Evolutionary conservation across 1,140 invertebrate genomes (phyloP), one percentile per base, ranked within the genome.

Genomic region (Atta texana): DNA sequence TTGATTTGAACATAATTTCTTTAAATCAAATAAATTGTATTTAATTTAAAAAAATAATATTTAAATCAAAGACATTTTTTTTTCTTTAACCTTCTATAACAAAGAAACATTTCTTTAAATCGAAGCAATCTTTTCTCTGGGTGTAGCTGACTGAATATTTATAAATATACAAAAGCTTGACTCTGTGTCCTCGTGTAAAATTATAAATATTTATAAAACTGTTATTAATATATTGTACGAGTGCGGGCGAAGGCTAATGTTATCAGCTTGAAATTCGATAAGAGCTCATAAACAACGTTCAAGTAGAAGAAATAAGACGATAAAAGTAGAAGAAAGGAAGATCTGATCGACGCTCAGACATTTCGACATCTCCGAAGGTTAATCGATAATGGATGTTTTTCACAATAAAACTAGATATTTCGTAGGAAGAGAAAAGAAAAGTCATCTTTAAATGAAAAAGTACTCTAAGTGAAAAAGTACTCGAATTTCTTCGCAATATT

Each of bases 221-320:
- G 34, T 24, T 75, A 39, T 16, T 24, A 24, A 31, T 74, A 44
- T 12, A 24, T n/a, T 24, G 34, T 66, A 78, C 44, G n/a, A 39
- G 24, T 49, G 21, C 76, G 39, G 49, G 14, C 14, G 24, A 34
- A 66, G 6, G 59, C 18, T 69, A 51, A 66, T 77, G 59, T 10
- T 78, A 49, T 78, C 44, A 14, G 24, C 16, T 64, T 18, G 8
- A 49, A 77, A 21, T 39, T 24, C 39, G 59, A 77, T 64, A 77
- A 77, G 24, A 31, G 59, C 76, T 64, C 18, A 10, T 63, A 64
- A 49, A 77, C 63, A 77, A 77, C 34, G 10, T 77, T 49, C 34
- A 63, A 39, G 55, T 44, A 4, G 34, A 34, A n/a, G 63, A 66
- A 66, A n/a, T n/a, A 31, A 64, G 6, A 49, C 16, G 57, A 44